These are phyloP conservation scores for Tichodroma muraria DNA, from an alignment of 2,113 vertebrate genomes.

Conservation along the genomic window DNA sequence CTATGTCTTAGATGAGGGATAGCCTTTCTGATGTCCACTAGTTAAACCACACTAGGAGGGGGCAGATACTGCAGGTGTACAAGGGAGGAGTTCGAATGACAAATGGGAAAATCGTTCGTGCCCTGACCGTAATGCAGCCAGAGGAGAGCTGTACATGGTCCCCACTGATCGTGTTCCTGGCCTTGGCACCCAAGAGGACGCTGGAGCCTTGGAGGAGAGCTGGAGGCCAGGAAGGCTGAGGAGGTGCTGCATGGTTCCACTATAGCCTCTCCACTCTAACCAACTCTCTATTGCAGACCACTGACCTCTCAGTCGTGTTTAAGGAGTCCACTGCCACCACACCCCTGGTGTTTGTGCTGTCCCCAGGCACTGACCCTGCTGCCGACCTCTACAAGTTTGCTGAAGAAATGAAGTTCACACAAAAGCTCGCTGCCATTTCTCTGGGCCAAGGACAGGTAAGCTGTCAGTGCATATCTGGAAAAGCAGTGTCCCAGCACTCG, in stretches of 20 bases:
- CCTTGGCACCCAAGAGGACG: fast-evolving
- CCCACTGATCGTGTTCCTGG: neutral
- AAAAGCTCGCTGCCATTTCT: slow-evolving; percentile 86
- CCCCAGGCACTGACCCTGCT: slow-evolving; percentile 85
- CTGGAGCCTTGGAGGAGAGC: neutral
- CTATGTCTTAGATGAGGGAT: neutral
- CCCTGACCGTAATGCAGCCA: no score
- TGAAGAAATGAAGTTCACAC: slow-evolving; percentile 87
- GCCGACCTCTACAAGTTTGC: slow-evolving; percentile 90
- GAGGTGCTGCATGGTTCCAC: neutral
- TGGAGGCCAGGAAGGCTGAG: neutral
- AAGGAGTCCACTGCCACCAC: slow-evolving; percentile 77
- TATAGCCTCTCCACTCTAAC: neutral
- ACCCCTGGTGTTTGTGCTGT: slow-evolving; percentile 85
- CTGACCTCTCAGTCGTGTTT: slow-evolving; percentile 80
- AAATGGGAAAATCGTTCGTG: neutral
- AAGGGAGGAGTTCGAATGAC: neutral
- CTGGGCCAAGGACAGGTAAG: slow-evolving; percentile 89
- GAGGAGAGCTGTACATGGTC: neutral
- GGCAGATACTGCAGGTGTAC: neutral
- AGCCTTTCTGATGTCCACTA: neutral
- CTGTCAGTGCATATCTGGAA: neutral
- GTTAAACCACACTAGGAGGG: neutral
- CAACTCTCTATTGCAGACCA: slow-evolving; percentile 68
- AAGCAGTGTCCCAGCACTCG: neutral